These are phyloP conservation scores for Agriotes lineatus DNA, from an alignment of 2,888 invertebrate genomes.

Conservation along the genomic window DNA sequence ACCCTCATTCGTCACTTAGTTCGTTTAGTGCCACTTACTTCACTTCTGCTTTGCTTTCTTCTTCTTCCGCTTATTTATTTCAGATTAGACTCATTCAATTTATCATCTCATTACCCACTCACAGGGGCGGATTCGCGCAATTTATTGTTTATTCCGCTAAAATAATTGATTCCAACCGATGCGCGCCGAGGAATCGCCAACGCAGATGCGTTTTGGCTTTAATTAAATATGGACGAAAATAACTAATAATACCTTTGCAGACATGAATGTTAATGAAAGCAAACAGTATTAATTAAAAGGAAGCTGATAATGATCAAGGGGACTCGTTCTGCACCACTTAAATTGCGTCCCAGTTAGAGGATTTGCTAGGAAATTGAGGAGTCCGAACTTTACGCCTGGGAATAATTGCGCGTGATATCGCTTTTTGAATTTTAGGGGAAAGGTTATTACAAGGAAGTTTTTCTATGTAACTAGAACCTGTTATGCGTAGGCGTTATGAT, in stretches of 20 bases:
- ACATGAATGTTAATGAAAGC: slow-evolving; percentile 55
- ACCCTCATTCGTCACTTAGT: slow-evolving; percentile 64
- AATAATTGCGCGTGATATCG: no score
- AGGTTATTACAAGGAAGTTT: no score
- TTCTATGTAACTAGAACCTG: no score
- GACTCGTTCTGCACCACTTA: slow-evolving; percentile 31
- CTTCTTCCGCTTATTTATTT: slow-evolving; percentile 66
- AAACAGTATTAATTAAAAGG: slow-evolving; percentile 55
- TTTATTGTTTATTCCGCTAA: slow-evolving; percentile 35
- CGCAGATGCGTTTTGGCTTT: slow-evolving; percentile 2
- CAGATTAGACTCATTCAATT: slow-evolving; percentile 66
- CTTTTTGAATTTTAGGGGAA: not conserved
- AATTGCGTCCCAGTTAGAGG: slow-evolving; percentile 38
- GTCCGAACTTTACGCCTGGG: not conserved
- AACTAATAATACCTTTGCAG: slow-evolving; percentile 51
- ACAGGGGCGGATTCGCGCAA: slow-evolving; percentile 39
- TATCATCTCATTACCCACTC: slow-evolving; percentile 63
- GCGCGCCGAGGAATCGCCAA: not conserved
- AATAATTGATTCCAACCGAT: not conserved
- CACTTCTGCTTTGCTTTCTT: slow-evolving; percentile 63
- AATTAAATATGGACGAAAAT: slow-evolving; percentile 47
- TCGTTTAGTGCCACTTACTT: slow-evolving; percentile 65
- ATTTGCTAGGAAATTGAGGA: slow-evolving; percentile 11
- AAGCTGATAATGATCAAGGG: slow-evolving; percentile 52
- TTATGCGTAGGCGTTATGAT: no score